These are phyloP conservation scores for Trichogramma pretiosum DNA, from an alignment of 1,140 invertebrate genomes.

Conservation along the genomic window DNA sequence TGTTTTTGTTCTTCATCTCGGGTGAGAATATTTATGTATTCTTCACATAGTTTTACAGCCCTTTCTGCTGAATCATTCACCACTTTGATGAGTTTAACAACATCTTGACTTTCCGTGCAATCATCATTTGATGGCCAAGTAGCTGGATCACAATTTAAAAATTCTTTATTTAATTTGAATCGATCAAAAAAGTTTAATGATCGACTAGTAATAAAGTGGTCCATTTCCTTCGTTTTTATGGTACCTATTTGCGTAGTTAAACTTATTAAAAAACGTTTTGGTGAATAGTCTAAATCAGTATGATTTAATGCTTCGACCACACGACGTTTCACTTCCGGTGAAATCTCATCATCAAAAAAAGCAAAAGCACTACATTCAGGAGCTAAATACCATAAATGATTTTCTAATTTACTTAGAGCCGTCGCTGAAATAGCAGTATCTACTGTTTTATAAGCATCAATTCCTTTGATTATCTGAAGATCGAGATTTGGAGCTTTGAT, in stretches of 20 bases:
- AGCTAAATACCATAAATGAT: slow-evolving; percentile 26
- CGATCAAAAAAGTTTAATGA: slow-evolving; percentile 6
- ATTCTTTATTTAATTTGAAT: slow-evolving; percentile 4
- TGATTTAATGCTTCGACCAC: too few relatives aligned
- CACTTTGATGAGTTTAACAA: slow-evolving; percentile 20
- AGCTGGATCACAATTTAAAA: background rate
- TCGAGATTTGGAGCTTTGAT: slow-evolving; percentile 21
- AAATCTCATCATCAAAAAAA: slow-evolving; percentile 21
- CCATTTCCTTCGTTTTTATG: slow-evolving; percentile 9
- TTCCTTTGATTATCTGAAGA: slow-evolving; percentile 17
- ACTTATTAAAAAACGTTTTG: too few relatives aligned
- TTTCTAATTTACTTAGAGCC: slow-evolving; percentile 18
- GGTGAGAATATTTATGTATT: slow-evolving; percentile 16
- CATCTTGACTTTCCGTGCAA: background rate
- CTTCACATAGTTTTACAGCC: slow-evolving; percentile 18
- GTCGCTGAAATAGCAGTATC: slow-evolving; percentile 13
- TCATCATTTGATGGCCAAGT: slow-evolving; percentile 2
- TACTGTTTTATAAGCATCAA: too few relatives aligned
- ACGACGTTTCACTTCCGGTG: too few relatives aligned
- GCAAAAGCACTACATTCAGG: slow-evolving; percentile 11
- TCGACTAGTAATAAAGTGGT: slow-evolving; percentile 12
- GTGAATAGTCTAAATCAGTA: too few relatives aligned
- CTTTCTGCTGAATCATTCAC: slow-evolving; percentile 22
- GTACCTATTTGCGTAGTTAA: too few relatives aligned
- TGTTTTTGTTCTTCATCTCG: slow-evolving; percentile 13